Conservation (phyloP, 1,140 invertebrate genomes). For the Leucophenga varia region DNA sequence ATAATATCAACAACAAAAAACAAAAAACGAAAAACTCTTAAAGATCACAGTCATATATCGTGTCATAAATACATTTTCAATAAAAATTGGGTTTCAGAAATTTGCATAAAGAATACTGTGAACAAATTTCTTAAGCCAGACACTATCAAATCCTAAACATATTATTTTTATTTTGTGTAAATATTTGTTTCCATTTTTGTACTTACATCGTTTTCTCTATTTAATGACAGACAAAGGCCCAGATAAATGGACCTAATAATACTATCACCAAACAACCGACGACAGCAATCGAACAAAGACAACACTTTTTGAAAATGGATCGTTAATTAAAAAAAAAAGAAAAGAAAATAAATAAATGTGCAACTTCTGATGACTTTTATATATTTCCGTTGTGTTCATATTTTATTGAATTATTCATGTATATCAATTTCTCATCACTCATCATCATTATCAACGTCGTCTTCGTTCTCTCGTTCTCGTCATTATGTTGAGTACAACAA, state of each 20-base stretch:
- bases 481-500: too few relatives aligned
- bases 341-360: too few relatives aligned
- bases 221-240: conserved; percentile 51
- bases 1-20: too few relatives aligned
- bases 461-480: too few relatives aligned
- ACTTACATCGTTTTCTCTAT: conserved; percentile 30
- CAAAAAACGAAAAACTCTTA: background rate
- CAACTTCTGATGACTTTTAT: too few relatives aligned
- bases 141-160: background rate
- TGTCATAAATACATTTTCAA: background rate
- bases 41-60: background rate
- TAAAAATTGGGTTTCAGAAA: background rate
- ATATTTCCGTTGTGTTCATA: too few relatives aligned
- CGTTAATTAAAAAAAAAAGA: too few relatives aligned
- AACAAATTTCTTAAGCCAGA: background rate
- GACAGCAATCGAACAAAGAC: conserved; percentile 52
- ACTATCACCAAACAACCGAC: too few relatives aligned
- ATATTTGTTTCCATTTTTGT: conserved; percentile 40
- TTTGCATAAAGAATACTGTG: background rate
- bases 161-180: conserved; percentile 27
- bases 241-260: conserved; percentile 49
- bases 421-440: too few relatives aligned
- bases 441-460: too few relatives aligned
- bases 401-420: too few relatives aligned
- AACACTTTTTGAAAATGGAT: conserved; percentile 19